A percentile compares a stretch with the other conserved stretches of the same genome.
phyloP scores from a whole-genome alignment of 2,113 vertebrate genomes.

The Ammodytes marinus region DNA sequence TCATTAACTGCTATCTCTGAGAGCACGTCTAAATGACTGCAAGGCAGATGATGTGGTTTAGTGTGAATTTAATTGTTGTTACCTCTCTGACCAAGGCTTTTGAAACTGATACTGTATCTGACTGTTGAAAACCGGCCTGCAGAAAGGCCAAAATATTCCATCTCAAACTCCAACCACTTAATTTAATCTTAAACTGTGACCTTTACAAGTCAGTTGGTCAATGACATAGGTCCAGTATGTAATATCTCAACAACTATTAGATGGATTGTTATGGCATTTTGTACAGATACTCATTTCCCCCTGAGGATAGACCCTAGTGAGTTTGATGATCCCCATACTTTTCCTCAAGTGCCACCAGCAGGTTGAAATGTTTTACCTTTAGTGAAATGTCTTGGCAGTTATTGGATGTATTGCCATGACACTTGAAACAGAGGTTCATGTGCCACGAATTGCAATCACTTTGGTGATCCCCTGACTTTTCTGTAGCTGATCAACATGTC shows the following conservation, averaged over 20 bases:
- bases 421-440: background rate
- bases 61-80: constrained; percentile 68
- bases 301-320: background rate
- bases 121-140: constrained; percentile 35
- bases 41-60: constrained; percentile 68
- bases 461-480: background rate
- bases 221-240: background rate
- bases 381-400: background rate
- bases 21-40: constrained; percentile 68
- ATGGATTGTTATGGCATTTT: background rate
- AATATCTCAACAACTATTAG: constrained; percentile 4
- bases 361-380: background rate
- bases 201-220: background rate
- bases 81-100: constrained; percentile 41
- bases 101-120: constrained; percentile 35
- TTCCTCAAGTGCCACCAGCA: background rate
- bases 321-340: background rate
- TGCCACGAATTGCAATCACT: background rate
- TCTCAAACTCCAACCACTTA: constrained; percentile 27
- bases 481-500: background rate
- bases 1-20: constrained; percentile 73
- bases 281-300: background rate
- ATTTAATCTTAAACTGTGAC: constrained; percentile 31
- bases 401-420: background rate
- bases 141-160: constrained; percentile 10